A percentile compares a stretch with the other conserved stretches of the same genome.
Conservation (phyloP, 2,797 vertebrate genomes). For the Scyliorhinus canicula region DNA sequence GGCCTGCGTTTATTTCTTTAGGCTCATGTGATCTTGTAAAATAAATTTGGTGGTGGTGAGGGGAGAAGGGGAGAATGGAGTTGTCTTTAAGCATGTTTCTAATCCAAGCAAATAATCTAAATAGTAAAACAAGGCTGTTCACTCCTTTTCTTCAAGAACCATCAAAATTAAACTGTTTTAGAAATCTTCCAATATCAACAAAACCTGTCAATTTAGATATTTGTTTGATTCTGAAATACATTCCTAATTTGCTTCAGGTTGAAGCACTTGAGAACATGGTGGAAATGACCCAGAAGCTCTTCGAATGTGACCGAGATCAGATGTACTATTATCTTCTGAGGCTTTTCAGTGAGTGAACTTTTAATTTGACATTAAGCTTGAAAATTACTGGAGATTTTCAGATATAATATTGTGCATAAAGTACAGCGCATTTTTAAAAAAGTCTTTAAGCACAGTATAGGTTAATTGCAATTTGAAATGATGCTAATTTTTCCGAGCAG, state of each 20-base stretch:
- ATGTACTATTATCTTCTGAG: constrained; percentile 77
- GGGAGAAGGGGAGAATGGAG: neutral
- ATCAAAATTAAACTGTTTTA: neutral
- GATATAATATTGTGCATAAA: neutral
- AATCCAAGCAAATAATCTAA: neutral
- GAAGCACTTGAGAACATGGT: constrained; percentile 78
- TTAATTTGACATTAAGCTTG: neutral
- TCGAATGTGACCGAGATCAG: constrained; percentile 86
- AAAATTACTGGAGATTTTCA: neutral
- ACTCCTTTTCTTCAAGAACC: neutral
- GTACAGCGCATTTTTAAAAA: neutral
- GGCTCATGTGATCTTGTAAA: neutral
- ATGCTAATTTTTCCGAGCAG: neutral
- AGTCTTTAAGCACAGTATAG: neutral
- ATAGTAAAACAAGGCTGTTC: neutral
- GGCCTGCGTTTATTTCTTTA: neutral
- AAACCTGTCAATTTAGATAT: neutral
- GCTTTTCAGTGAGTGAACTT: constrained; percentile 71
- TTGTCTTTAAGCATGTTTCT: neutral
- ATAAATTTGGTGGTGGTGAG: neutral
- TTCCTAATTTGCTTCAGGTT: constrained; percentile 56
- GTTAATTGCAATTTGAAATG: neutral
- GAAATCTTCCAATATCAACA: neutral
- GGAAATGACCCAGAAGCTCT: constrained; percentile 77
- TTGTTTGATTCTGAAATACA: neutral